Conservation (phyloP, 2,113 vertebrate genomes). For the Zosterops hypoxanthus region DNA sequence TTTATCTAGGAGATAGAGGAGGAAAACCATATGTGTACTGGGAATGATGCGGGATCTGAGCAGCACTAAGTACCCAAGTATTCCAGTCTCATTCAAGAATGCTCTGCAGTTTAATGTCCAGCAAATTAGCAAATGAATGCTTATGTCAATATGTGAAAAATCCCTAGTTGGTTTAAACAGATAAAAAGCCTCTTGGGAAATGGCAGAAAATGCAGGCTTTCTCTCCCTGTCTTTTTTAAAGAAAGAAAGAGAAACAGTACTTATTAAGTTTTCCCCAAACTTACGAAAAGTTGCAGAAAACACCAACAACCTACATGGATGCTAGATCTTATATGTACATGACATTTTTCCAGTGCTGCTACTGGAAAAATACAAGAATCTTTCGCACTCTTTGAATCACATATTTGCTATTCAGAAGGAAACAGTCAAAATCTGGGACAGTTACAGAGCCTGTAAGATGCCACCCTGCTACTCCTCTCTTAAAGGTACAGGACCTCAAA, state of each 20-base stretch:
- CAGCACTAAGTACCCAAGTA: conserved; percentile 61
- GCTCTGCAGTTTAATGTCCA: conserved; percentile 73
- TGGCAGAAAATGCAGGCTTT: conserved; percentile 60
- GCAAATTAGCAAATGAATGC: conserved; percentile 86
- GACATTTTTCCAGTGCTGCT: neutral
- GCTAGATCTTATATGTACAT: neutral
- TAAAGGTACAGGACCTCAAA: conserved; percentile 22
- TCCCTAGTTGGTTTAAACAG: conserved; percentile 75
- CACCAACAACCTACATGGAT: neutral
- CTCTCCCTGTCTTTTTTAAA: conserved; percentile 46
- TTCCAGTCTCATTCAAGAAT: conserved; percentile 70
- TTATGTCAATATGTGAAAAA: conserved; percentile 83
- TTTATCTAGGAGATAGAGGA: conserved; percentile 76
- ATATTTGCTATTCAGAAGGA: conserved; percentile 7
- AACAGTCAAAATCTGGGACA: conserved; percentile 38
- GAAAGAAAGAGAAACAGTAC: conserved; percentile 39
- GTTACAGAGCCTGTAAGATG: neutral
- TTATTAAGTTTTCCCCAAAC: conserved; percentile 33
- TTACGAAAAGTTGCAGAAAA: neutral
- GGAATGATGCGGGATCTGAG: conserved; percentile 46
- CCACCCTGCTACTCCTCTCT: neutral
- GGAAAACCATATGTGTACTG: conserved; percentile 66
- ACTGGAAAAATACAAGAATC: conserved; percentile 5
- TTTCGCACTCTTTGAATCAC: neutral
- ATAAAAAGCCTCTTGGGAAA: conserved; percentile 71